Percentiles rank a stretch among this genome's conserved stretches.
phyloP scores from a whole-genome alignment of 1,140 invertebrate genomes.

The Brachionus calyciflorus region DNA sequence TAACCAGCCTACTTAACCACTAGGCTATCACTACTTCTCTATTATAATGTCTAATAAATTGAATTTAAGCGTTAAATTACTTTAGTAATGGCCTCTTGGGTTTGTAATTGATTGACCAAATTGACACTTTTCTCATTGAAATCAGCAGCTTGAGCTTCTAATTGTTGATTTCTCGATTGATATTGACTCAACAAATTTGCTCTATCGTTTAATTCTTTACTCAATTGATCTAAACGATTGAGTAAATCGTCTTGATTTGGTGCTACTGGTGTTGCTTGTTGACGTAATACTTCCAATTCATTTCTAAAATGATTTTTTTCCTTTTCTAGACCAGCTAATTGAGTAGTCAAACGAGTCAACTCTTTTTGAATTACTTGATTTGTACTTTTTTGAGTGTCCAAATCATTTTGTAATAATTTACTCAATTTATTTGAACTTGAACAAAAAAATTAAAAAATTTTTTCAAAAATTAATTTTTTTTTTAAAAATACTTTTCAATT shows the following conservation, averaged over 20 bases:
- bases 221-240: slow-evolving; percentile 2
- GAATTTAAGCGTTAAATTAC: not conserved
- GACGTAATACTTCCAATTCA: not conserved
- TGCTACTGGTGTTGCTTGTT: not conserved
- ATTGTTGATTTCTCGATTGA: not conserved
- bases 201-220: not conserved
- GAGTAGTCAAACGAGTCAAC: not conserved
- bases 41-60: not conserved
- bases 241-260: not conserved
- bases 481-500: not conserved
- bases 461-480: not conserved
- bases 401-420: not conserved
- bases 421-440: not conserved
- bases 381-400: slow-evolving; percentile 9
- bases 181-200: not conserved
- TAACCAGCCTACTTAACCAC: not conserved
- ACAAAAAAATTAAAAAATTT: too few species aligned
- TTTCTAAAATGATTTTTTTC: not conserved
- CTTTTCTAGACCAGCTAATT: not conserved
- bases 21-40: not conserved
- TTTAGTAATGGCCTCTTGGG: slow-evolving; percentile 23
- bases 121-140: not conserved
- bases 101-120: slow-evolving; percentile 11
- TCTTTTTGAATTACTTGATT: slow-evolving; percentile 41
- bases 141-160: not conserved